These are phyloP conservation scores for Galagoides demidoff DNA, from an alignment of 2,797 vertebrate species.

Conservation along the genomic window DNA sequence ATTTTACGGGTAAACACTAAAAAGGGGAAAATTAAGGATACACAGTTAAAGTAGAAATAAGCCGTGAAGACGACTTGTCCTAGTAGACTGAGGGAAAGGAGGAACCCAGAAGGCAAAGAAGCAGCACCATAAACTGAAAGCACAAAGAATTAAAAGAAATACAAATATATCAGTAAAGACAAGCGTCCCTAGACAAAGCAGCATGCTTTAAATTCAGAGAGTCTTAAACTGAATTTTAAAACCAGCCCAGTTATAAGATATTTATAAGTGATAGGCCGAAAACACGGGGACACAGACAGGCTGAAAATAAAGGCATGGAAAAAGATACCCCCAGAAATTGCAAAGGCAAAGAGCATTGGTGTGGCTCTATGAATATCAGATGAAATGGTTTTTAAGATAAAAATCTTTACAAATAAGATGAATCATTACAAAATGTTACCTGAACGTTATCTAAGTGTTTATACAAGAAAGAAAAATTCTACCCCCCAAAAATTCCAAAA, in stretches of 20 bases:
- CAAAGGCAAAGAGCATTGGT: not conserved
- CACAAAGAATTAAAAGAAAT: not conserved
- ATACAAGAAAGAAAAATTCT: not conserved
- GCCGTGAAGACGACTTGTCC: not conserved
- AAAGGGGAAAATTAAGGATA: not conserved
- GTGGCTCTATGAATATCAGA: not conserved
- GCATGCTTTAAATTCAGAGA: not conserved
- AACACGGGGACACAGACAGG: not conserved
- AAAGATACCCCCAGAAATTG: not conserved
- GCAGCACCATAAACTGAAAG: not conserved
- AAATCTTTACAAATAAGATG: slow-evolving; percentile 30
- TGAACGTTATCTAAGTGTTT: no score
- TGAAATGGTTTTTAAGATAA: not conserved
- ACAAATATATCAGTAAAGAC: not conserved
- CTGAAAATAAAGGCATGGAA: not conserved
- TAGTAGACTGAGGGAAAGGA: not conserved
- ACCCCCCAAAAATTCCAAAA: not conserved
- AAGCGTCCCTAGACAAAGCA: not conserved
- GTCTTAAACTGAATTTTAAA: slow-evolving; percentile 26
- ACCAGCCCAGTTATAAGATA: not conserved
- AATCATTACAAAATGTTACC: not conserved
- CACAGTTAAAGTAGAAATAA: not conserved
- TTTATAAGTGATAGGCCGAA: not conserved
- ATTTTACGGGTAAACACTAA: not conserved
- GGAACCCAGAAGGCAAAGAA: not conserved